Evolutionary conservation across 2,888 invertebrate species (phyloP).

Genomic region (Cephus runcator): DNA sequence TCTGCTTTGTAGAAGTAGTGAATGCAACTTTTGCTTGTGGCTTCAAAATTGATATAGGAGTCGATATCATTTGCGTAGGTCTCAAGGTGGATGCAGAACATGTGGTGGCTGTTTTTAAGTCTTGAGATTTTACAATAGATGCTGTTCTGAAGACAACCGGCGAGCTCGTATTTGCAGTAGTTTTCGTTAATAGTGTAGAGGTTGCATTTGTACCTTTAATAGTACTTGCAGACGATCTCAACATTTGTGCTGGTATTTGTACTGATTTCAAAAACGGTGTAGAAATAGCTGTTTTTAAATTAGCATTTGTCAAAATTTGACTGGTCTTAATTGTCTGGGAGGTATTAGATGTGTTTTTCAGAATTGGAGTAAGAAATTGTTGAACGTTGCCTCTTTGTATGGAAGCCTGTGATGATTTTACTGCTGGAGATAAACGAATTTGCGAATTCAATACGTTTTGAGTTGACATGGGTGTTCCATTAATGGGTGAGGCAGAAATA

Average conservation of each 20-base stretch:
- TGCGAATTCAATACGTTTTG: slow-evolving; percentile 41
- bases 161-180: slow-evolving; percentile 18
- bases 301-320: slow-evolving; percentile 13
- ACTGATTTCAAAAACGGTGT: slow-evolving; percentile 40
- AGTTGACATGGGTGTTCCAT: slow-evolving; percentile 19
- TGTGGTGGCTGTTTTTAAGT: slow-evolving; percentile 32
- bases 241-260: slow-evolving; percentile 48
- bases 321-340: slow-evolving; percentile 18
- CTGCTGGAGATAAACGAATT: slow-evolving; percentile 41
- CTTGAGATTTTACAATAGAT: slow-evolving; percentile 45
- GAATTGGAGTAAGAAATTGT: slow-evolving; percentile 45
- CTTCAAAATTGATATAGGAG: slow-evolving; percentile 56
- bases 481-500: slow-evolving; percentile 12
- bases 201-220: slow-evolving; percentile 28
- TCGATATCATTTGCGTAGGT: slow-evolving; percentile 36
- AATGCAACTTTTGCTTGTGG: slow-evolving; percentile 45
- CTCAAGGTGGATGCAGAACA: slow-evolving; percentile 41
- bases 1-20: slow-evolving; percentile 33
- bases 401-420: slow-evolving; percentile 38
- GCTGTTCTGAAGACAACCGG: slow-evolving; percentile 47
- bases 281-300: slow-evolving; percentile 14
- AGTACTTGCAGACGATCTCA: slow-evolving; percentile 35
- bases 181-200: slow-evolving; percentile 24
- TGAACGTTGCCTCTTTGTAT: slow-evolving; percentile 42
- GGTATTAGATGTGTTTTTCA: slow-evolving; percentile 35